Conservation (phyloP, 2,797 vertebrate species). For the Pangasius krempfi region DNA sequence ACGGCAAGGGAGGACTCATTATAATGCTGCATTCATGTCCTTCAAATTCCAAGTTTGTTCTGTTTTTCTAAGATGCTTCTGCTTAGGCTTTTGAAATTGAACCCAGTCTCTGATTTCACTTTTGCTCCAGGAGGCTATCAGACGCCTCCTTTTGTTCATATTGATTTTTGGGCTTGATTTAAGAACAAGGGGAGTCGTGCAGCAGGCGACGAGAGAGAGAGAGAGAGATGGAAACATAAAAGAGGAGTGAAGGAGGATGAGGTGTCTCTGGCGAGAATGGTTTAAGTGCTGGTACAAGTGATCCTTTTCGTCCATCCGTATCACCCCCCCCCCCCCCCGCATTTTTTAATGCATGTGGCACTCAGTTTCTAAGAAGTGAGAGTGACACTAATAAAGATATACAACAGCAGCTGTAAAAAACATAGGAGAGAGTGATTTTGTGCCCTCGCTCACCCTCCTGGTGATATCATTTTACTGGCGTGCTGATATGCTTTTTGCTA, state of each 20-base stretch:
- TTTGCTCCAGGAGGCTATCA: slow-evolving; percentile 64
- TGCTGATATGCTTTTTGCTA: slow-evolving; percentile 45
- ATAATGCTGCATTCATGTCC: slow-evolving; percentile 33
- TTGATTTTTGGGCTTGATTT: slow-evolving; percentile 60
- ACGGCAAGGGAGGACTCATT: slow-evolving; percentile 33
- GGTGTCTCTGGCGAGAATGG: slow-evolving; percentile 43
- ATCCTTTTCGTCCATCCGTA: slow-evolving; percentile 20
- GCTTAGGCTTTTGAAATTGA: slow-evolving; percentile 68
- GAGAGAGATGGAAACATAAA: slow-evolving; percentile 5
- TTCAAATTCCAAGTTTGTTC: slow-evolving; percentile 58
- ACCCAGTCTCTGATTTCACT: slow-evolving; percentile 67
- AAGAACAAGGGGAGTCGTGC: slow-evolving; percentile 35
- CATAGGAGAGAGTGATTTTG: slow-evolving; percentile 42
- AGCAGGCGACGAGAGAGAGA: slow-evolving; percentile 13
- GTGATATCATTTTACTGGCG: slow-evolving; percentile 45
- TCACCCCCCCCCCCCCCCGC: not conserved
- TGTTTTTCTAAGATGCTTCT: slow-evolving; percentile 61
- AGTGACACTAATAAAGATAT: slow-evolving; percentile 70
- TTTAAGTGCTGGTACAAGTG: slow-evolving; percentile 49
- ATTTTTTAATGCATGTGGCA: slow-evolving; percentile 45
- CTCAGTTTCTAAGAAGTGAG: slow-evolving; percentile 33
- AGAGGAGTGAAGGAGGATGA: slow-evolving; percentile 44
- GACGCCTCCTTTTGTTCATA: slow-evolving; percentile 59
- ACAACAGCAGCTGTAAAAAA: slow-evolving; percentile 57
- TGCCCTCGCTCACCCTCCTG: slow-evolving; percentile 31